Evolutionary conservation across 35 echinoderm and acorn worm genomes (phyloP).

Genomic region (Nesometra sesokonis): DNA sequence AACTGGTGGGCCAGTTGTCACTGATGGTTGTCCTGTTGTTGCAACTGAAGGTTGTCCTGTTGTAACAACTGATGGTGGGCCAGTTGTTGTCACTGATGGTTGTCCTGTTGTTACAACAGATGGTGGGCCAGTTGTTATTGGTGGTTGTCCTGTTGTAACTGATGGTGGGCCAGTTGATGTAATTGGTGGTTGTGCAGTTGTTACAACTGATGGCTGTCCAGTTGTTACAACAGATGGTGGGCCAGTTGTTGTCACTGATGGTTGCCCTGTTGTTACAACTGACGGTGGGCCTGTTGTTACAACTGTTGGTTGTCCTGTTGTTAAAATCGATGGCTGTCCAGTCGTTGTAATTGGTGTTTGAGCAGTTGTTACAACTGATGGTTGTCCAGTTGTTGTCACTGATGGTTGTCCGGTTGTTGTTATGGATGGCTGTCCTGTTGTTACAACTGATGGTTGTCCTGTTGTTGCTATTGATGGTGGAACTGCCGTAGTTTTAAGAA

Average conservation of each 20-base stretch:
- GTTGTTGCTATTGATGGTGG: background rate
- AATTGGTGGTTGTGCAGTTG: background rate
- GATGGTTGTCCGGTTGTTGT: background rate
- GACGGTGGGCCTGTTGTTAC: background rate
- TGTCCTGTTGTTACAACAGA: background rate
- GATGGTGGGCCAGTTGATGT: background rate
- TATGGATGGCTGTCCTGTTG: background rate
- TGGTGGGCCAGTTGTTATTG: background rate
- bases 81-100: background rate
- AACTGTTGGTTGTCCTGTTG: background rate
- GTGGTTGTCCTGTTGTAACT: background rate
- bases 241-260: background rate
- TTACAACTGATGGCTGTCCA: too few relatives aligned
- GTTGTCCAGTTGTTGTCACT: background rate
- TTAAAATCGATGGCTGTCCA: background rate
- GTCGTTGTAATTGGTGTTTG: background rate
- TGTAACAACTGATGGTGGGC: background rate
- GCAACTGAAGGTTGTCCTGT: background rate
- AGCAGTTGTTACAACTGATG: background rate
- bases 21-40: background rate
- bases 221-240: background rate
- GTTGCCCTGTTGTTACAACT: background rate
- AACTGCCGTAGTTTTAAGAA: slow-evolving; percentile 4
- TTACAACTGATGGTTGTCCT: background rate
- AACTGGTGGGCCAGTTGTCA: background rate